phyloP scores from a whole-genome alignment of 2,113 vertebrate species.

The Ochotona princeps region DNA sequence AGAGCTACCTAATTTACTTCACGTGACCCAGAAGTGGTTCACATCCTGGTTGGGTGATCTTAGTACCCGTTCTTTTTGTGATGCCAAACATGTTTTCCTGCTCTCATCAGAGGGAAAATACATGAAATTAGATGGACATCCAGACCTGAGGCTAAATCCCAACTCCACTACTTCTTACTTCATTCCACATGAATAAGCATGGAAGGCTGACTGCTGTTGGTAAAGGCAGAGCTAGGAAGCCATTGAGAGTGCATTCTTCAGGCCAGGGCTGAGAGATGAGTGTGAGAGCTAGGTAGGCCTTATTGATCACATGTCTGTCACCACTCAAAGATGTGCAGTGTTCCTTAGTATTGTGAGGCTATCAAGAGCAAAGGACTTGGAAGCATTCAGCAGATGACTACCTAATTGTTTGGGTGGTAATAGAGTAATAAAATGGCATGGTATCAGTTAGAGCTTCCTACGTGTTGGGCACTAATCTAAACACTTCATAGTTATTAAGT shows the following conservation, averaged over 20 bases:
- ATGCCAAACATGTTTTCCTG: rapidly evolving
- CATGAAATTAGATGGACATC: not conserved
- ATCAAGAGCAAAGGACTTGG: not conserved
- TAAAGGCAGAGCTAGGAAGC: not conserved
- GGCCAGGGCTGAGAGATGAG: not conserved
- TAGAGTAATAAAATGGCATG: not conserved
- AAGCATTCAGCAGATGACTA: not conserved
- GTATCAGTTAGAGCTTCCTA: not conserved
- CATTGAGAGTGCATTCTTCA: not conserved
- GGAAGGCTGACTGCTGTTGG: not conserved
- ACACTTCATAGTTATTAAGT: not conserved
- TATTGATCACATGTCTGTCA: not conserved
- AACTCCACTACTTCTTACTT: not conserved
- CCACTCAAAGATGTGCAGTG: not conserved
- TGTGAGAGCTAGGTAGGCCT: not conserved
- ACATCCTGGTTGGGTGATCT: not conserved
- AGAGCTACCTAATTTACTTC: not conserved
- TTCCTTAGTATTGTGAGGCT: not conserved
- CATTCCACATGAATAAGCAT: not conserved
- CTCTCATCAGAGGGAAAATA: not conserved
- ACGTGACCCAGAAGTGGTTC: rapidly evolving
- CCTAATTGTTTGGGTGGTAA: not conserved
- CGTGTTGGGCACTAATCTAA: not conserved
- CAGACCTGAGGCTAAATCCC: not conserved
- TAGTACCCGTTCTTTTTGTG: not conserved